Percentiles rank a stretch among this genome's conserved stretches.
These are phyloP conservation scores for Tetropium fuscum DNA, from an alignment of 2,888 invertebrate species.

Conservation along the genomic window DNA sequence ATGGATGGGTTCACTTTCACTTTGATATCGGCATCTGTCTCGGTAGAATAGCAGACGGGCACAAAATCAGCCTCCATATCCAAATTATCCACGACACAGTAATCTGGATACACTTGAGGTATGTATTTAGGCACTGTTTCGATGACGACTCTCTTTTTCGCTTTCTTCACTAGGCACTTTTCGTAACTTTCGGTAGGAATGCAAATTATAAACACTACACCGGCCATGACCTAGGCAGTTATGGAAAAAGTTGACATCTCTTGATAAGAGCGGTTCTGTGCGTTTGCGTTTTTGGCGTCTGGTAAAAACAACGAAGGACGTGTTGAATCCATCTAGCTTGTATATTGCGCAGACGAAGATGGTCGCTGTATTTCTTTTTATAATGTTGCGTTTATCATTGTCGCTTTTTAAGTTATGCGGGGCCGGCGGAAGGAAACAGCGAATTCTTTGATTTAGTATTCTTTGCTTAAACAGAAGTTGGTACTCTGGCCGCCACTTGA, in stretches of 20 bases:
- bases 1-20: slow-evolving; percentile 27
- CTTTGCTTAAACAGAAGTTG: too few species aligned
- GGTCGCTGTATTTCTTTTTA: too few species aligned
- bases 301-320: too few species aligned
- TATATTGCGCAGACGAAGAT: too few species aligned
- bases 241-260: background rate
- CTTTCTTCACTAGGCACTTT: slow-evolving; percentile 45
- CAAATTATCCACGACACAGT: slow-evolving; percentile 4
- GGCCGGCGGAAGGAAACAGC: too few species aligned
- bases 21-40: slow-evolving; percentile 2
- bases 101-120: slow-evolving; percentile 4
- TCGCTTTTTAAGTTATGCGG: too few species aligned
- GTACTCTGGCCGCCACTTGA: too few species aligned
- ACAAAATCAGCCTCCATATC: slow-evolving; percentile 16
- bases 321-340: too few species aligned
- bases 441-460: too few species aligned
- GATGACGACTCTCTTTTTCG: slow-evolving; percentile 45
- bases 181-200: slow-evolving; percentile 70
- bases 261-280: too few species aligned
- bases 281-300: too few species aligned
- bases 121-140: slow-evolving; percentile 30
- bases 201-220: slow-evolving; percentile 71
- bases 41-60: slow-evolving; percentile 8
- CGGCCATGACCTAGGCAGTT: slow-evolving; percentile 64
- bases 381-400: too few species aligned